phyloP scores from a whole-genome alignment of 2,797 vertebrate genomes.

The Tympanoctomys barrerae region DNA sequence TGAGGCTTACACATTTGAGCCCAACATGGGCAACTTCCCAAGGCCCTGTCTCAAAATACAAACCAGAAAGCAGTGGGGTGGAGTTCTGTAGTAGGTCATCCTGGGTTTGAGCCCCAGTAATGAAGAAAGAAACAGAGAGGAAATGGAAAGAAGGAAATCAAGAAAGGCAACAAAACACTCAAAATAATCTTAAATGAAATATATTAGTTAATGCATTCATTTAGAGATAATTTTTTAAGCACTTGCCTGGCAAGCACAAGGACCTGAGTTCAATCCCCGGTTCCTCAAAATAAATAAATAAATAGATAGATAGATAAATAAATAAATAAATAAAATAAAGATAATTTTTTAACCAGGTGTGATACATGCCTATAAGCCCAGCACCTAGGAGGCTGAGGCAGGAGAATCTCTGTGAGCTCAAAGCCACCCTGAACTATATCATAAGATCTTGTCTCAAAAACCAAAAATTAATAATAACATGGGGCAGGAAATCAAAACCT shows the following conservation, averaged over 20 bases:
- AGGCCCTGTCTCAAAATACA: not conserved
- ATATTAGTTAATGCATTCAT: not conserved
- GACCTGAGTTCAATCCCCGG: no score
- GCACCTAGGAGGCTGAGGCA: not conserved
- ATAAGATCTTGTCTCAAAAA: not conserved
- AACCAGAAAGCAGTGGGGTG: not conserved
- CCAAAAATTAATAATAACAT: not conserved
- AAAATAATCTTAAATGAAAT: slow-evolving; percentile 8
- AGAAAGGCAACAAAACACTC: no score
- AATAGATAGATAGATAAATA: no score
- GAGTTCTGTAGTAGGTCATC: not conserved
- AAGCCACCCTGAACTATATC: not conserved
- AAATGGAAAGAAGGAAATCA: not conserved
- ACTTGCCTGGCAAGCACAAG: no score
- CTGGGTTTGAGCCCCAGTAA: not conserved
- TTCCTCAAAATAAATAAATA: no score
- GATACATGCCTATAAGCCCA: not conserved
- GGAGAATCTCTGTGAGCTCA: not conserved
- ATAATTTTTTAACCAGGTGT: not conserved
- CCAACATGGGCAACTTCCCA: not conserved
- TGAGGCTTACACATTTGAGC: not conserved
- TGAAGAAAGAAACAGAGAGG: not conserved
- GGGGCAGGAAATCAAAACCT: not conserved
- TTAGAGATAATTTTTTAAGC: not conserved
- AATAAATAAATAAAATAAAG: no score